Evolutionary conservation across 2,888 invertebrate species (phyloP), one percentile per base, ranked within the genome.

Genomic region (Dryocosmus kuriphilus): DNA sequence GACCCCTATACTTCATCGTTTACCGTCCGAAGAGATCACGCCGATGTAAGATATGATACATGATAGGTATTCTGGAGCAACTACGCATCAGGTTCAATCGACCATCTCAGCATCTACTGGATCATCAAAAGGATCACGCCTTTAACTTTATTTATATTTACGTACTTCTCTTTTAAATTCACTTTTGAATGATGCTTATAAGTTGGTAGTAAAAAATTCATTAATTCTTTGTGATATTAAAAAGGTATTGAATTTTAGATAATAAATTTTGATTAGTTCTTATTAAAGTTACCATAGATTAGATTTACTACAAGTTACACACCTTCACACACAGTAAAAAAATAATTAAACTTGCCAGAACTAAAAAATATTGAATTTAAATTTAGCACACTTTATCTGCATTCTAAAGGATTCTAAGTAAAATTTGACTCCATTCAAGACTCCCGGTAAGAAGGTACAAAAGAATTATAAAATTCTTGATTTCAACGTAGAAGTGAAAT

Each of bases 61-160:
- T 65, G 41, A 35, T 38, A 65, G 38, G 24, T 38, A 65, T 38
- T 65, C 65, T 65, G 22, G 65, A 65, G 65, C 65, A 65, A 41
- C 65, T 22, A 35, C 24, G 16, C 65, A 38, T 41, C 16, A 65
- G n/a, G 41, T 24, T 65, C 16, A 38, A 65, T 65, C 38, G 41
- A 24, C 22, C 65, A 65, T 24, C 24, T 65, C 65, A 41, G 7
- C 65, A 65, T 35, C 32, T 22, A 63, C 32, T 63, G 22, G 35
- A 63, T 63, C 35, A 4, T 32, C 22, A 65, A 38, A 38, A 57
- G 57, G 22, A 38, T 38, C 35, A 65, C 14, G 63, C 63, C 63
- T 65, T 35, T 3, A 22, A 16, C 22, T 22, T 24, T 65, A 38
- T 65, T 24, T 63, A 57, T 24, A 57, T 24, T 57, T 22, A 57